These are phyloP conservation scores for Eurosta solidaginis DNA, from an alignment of 1,140 invertebrate species.

Conservation along the genomic window DNA sequence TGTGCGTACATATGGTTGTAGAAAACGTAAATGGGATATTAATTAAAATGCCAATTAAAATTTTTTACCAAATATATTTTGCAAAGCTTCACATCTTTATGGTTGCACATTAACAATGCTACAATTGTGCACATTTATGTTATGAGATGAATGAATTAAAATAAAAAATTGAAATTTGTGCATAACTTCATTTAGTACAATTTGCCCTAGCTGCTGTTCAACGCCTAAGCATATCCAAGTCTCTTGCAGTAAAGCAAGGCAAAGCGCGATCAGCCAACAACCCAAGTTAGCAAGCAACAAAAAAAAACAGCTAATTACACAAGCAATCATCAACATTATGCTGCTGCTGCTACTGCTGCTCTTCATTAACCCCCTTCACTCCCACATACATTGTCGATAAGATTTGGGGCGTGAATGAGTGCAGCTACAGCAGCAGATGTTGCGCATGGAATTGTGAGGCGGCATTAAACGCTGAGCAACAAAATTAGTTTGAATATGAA, in stretches of 20 bases:
- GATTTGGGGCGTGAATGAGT: background rate
- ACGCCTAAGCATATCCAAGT: background rate
- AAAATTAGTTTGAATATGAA: too few species aligned
- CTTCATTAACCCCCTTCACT: conserved; percentile 14
- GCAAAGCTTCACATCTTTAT: background rate
- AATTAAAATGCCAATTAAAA: conserved; percentile 25
- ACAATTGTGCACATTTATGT: background rate
- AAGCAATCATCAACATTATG: conserved; percentile 6
- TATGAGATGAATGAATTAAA: background rate
- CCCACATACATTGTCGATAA: background rate
- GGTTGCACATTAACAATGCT: background rate
- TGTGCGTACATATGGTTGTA: background rate
- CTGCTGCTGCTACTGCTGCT: background rate
- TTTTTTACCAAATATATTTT: background rate
- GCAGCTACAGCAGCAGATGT: background rate
- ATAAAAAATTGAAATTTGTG: background rate
- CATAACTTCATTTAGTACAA: background rate
- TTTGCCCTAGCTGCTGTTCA: too few species aligned
- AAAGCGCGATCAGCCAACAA: too few species aligned
- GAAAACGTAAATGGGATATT: background rate
- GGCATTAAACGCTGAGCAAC: too few species aligned
- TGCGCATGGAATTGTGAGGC: background rate
- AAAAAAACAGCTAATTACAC: conserved; percentile 22
- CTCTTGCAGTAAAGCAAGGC: background rate
- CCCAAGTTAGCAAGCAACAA: too few species aligned